Percentiles rank a stretch among this genome's conserved stretches.
Evolutionary conservation across 2,113 vertebrate genomes (phyloP).

Genomic region (Acinonyx jubatus): DNA sequence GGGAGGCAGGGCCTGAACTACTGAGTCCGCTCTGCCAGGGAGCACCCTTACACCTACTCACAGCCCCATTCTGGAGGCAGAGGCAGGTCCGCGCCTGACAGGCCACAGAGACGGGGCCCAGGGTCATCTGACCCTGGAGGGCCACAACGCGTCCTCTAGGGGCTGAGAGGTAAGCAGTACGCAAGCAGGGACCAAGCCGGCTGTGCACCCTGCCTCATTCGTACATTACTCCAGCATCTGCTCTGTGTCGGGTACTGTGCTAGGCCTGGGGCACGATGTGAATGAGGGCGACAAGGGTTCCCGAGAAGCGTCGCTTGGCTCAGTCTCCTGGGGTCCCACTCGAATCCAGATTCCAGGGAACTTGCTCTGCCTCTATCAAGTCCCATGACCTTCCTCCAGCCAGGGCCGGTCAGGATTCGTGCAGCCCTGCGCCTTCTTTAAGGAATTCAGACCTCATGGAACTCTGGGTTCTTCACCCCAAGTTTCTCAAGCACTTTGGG

Average conservation of each 20-base stretch:
- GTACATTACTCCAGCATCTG: rapidly evolving
- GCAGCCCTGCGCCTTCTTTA: neutral
- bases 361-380: neutral
- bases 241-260: neutral
- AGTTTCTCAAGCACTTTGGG: conserved; percentile 65
- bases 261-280: neutral
- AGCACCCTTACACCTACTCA: neutral
- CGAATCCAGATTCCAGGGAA: neutral
- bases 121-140: neutral
- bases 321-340: neutral
- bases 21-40: rapidly evolving
- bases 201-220: neutral
- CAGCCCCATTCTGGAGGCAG: neutral
- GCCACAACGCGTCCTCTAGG: neutral
- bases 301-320: neutral
- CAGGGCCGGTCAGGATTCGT: neutral
- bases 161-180: neutral
- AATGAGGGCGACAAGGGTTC: neutral
- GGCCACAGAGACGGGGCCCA: neutral
- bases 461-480: conserved; percentile 26
- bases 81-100: neutral
- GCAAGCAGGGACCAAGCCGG: neutral
- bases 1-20: neutral
- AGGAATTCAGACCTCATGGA: conserved; percentile 41
- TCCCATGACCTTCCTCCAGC: neutral